Conservation (phyloP, 2,797 vertebrate genomes). For the Spheniscus humboldti region DNA sequence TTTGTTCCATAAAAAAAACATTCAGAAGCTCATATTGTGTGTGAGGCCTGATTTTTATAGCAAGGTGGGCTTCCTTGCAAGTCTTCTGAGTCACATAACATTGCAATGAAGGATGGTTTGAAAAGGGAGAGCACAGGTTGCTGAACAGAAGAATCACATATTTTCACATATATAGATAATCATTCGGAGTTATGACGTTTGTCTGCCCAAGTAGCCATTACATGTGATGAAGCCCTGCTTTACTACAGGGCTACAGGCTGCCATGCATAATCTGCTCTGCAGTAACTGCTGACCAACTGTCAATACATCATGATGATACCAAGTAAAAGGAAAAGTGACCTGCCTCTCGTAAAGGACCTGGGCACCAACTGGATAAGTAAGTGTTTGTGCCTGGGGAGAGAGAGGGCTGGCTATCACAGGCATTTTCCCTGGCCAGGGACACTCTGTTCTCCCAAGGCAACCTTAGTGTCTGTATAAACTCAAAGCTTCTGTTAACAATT, state of each 20-base stretch:
- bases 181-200: fast-evolving
- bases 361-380: neutral
- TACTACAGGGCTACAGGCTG: neutral
- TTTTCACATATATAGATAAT: neutral
- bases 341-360: neutral
- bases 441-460: neutral
- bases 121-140: neutral
- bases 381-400: neutral
- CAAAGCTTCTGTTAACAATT: neutral
- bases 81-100: neutral
- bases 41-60: neutral
- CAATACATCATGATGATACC: neutral
- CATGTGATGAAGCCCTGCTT: neutral
- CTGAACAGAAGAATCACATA: neutral
- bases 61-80: neutral
- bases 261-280: fast-evolving
- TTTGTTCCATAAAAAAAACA: neutral
- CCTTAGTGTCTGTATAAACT: neutral
- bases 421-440: neutral
- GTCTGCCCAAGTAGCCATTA: neutral
- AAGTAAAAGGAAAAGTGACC: neutral
- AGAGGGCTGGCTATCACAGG: neutral
- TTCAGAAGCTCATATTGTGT: neutral
- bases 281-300: neutral
- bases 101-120: neutral